Conservation (phyloP, 2,888 invertebrate species). For the Esperia sulphurella region DNA sequence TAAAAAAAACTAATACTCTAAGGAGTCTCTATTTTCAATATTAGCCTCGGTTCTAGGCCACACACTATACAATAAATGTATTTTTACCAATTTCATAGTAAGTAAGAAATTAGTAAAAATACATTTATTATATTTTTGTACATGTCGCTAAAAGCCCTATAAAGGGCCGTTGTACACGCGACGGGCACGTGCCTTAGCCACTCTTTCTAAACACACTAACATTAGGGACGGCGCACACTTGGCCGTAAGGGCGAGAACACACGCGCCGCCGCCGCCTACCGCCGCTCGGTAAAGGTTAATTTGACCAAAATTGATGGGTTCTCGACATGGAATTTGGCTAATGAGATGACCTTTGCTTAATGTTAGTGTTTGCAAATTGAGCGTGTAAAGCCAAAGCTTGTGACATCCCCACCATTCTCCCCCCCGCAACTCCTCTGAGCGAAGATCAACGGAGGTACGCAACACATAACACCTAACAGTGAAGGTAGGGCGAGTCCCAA, state of each 20-base stretch:
- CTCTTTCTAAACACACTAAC: conserved; percentile 35
- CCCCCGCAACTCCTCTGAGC: no score
- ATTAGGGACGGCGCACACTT: conserved; percentile 36
- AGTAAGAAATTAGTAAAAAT: no score
- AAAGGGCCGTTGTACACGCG: conserved; percentile 57
- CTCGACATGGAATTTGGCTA: conserved; percentile 17
- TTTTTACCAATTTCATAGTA: no score
- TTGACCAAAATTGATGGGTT: conserved; percentile 38
- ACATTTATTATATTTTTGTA: conserved; percentile 13
- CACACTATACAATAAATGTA: no score
- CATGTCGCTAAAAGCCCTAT: conserved; percentile 44
- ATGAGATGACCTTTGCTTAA: conserved; percentile 11
- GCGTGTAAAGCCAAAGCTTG: no score
- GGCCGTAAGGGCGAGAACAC: conserved; percentile 24
- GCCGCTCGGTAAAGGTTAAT: conserved; percentile 33
- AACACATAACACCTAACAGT: no score
- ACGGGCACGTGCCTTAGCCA: conserved; percentile 45
- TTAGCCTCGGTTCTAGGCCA: no score
- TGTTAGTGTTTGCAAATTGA: background rate
- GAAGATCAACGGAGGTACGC: no score
- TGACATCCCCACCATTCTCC: no score
- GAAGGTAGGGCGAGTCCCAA: no score
- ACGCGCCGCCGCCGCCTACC: conserved; percentile 37
- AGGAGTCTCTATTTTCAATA: no score
- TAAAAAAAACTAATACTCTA: no score